Evolutionary conservation across 1,140 invertebrate genomes (phyloP).

Genomic region (Epicauta chinensis): DNA sequence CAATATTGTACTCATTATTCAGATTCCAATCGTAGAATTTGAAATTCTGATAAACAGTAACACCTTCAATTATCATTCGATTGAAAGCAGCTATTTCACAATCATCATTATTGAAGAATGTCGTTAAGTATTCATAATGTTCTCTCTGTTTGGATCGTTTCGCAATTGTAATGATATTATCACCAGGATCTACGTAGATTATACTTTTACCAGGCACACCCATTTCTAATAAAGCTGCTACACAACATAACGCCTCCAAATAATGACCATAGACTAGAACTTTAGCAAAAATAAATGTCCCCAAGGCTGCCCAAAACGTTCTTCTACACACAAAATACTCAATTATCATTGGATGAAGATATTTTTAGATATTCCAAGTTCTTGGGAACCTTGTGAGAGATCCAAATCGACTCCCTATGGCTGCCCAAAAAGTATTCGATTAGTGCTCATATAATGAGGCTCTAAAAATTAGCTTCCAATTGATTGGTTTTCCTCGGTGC

Average conservation of each 20-base stretch:
- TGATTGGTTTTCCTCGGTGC: too few species aligned
- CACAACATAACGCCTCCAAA: constrained; percentile 53
- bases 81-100: constrained; percentile 27
- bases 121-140: constrained; percentile 27
- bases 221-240: constrained; percentile 50
- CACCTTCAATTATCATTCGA: constrained; percentile 14
- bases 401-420: too few species aligned
- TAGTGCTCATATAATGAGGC: too few species aligned
- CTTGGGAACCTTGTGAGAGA: too few species aligned
- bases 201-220: constrained; percentile 48
- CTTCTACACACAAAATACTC: too few species aligned
- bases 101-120: constrained; percentile 37
- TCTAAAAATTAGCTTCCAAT: too few species aligned
- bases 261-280: constrained; percentile 57
- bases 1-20: constrained; percentile 18
- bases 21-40: constrained; percentile 34
- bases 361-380: too few species aligned
- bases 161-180: too few species aligned
- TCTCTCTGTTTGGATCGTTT: constrained; percentile 12
- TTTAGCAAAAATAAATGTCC: constrained; percentile 28
- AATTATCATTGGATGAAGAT: too few species aligned
- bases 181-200: constrained; percentile 48
- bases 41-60: constrained; percentile 26
- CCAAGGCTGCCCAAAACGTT: too few species aligned
- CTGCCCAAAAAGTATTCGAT: too few species aligned